A percentile compares a stretch with the other conserved stretches of the same genome.
Conservation (phyloP, 2,888 invertebrate genomes). For the Lithodes maja region DNA sequence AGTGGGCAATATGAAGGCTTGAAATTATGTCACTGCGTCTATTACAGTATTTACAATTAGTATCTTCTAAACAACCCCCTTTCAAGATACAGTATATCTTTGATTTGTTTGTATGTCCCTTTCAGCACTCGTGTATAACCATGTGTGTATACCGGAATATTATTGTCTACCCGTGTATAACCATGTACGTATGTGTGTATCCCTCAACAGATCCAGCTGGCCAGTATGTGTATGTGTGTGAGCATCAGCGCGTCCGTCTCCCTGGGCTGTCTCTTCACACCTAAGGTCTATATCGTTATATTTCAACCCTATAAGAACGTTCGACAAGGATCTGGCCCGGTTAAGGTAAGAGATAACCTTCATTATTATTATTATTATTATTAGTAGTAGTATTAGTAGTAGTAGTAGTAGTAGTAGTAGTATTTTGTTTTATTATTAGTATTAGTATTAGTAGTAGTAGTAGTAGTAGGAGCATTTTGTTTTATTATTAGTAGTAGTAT, state of each 20-base stretch:
- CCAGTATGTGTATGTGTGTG: slow-evolving; percentile 85
- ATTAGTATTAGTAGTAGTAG: too few species aligned
- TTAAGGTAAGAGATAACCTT: slow-evolving; percentile 52
- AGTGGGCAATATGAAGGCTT: too few species aligned
- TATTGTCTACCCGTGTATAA: background rate
- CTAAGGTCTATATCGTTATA: slow-evolving; percentile 85
- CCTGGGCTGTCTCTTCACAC: slow-evolving; percentile 84
- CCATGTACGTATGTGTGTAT: background rate
- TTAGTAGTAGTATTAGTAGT: too few species aligned
- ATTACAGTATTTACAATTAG: too few species aligned
- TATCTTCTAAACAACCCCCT: too few species aligned
- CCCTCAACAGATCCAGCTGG: slow-evolving; percentile 82
- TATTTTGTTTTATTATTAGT: too few species aligned
- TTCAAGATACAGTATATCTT: too few species aligned
- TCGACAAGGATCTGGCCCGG: slow-evolving; percentile 74
- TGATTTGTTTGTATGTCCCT: background rate
- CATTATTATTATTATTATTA: too few species aligned
- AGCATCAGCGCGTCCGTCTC: slow-evolving; percentile 85
- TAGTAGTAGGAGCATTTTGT: too few species aligned
- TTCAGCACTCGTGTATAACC: background rate
- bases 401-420: too few species aligned
- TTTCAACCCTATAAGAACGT: slow-evolving; percentile 88
- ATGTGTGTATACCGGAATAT: background rate
- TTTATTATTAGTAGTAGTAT: too few species aligned
- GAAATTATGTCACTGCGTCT: too few species aligned